Evolutionary conservation across 2,113 vertebrate species (phyloP), one percentile per base, ranked within the genome.

Genomic region (Gobio gobio): DNA sequence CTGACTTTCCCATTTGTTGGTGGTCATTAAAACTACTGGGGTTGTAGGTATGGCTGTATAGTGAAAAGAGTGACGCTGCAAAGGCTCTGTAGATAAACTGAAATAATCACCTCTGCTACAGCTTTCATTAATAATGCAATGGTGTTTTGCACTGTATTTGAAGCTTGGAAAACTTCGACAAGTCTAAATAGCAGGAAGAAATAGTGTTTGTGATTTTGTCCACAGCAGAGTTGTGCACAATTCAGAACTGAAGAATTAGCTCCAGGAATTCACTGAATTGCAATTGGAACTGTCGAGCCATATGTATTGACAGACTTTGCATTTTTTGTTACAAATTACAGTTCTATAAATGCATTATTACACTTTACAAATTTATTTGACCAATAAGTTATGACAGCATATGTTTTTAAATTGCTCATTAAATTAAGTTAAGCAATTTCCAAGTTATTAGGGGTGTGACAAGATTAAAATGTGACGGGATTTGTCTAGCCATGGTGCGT

Each of bases 11-110:
- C 43, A n/a, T 84, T 84, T 74, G 33, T 78, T 43, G 70, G 18
- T 76, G 77, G 86, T 56, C 45, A 33, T 68, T 86, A 16, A 40
- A 73, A 84, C 75, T 93, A 92, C 93, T 93, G 91, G 84, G 88
- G 87, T 93, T 88, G 83, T 66, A 86, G 86, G 85, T 85, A 91
- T 83, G 85, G 83, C 86, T 79, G 75, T 47, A 24, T 12, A 59
- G 82, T 45, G 76, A 70, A 45, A 45, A 26, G 13, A 26, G 10
- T 56, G 18, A 33, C 2, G 2, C 3, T 13, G 43, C 6, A 49
- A 70, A 70, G 33, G 3, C 18, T 40, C 9, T 9, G 18, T 10
- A 40, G 40, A 84, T 63, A 45, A 36, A 49, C 10, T 20, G 24
- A 63, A 58, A 74, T 22, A 26, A 74, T 47, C 16, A 3, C 47